Evolutionary conservation across 2,797 vertebrate genomes (phyloP).

Genomic region (Xenopus petersii): DNA sequence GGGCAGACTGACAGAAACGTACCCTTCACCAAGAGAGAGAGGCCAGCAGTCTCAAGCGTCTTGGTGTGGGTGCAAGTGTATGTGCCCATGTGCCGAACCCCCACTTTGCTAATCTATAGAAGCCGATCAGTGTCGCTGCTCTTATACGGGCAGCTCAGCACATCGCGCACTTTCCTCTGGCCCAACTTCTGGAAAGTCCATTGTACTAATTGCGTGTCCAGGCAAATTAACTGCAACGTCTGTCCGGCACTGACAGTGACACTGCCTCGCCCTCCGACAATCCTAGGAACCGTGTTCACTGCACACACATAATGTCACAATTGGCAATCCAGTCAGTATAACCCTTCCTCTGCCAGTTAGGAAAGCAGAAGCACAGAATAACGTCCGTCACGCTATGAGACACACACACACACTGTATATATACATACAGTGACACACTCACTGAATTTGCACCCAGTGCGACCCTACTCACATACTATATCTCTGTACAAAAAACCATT

Average conservation of each 20-base stretch:
- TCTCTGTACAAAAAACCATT: no score
- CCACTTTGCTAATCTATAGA: conserved; percentile 60
- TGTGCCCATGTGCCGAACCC: conserved; percentile 70
- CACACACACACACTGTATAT: no score
- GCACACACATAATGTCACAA: background rate
- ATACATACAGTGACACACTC: no score
- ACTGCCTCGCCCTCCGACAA: conserved; percentile 62
- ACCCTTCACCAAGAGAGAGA: conserved; percentile 93
- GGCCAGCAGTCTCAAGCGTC: conserved; percentile 64
- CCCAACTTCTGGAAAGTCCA: conserved; percentile 75
- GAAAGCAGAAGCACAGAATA: no score
- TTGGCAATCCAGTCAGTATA: no score
- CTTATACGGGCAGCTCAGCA: background rate
- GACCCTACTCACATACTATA: no score
- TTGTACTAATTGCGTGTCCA: conserved; percentile 63
- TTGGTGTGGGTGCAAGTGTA: conserved; percentile 78
- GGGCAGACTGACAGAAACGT: conserved; percentile 46
- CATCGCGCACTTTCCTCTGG: conserved; percentile 42
- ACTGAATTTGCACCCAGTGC: no score
- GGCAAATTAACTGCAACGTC: conserved; percentile 72
- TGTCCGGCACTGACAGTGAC: conserved; percentile 69
- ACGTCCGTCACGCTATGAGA: no score
- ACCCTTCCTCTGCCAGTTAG: no score
- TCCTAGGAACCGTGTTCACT: conserved; percentile 34
- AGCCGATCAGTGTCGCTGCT: conserved; percentile 31